These are phyloP conservation scores for Bucorvus abyssinicus DNA, from an alignment of 2,797 vertebrate genomes.

Conservation along the genomic window DNA sequence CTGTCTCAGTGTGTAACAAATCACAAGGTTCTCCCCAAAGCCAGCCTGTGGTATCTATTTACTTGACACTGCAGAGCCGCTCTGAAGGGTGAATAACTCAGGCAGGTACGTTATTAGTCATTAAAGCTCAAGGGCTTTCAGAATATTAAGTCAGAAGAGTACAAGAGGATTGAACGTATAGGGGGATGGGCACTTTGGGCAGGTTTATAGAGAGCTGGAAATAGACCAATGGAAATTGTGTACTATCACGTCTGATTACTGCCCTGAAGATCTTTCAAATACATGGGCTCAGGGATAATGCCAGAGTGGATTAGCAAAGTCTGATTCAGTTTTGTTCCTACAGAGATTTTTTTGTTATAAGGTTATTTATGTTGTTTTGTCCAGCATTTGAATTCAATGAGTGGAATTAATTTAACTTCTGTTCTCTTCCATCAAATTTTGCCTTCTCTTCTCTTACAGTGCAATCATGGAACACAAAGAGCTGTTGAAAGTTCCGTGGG, in stretches of 20 bases:
- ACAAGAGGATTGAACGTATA: not conserved
- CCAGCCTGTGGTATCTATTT: not conserved
- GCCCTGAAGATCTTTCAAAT: slow-evolving; percentile 10
- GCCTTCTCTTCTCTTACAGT: slow-evolving; percentile 76
- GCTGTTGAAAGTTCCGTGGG: slow-evolving; percentile 91
- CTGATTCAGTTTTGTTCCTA: not conserved
- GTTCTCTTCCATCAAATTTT: slow-evolving; percentile 7
- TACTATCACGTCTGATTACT: not conserved
- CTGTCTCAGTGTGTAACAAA: not conserved
- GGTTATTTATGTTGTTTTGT: slow-evolving; percentile 27
- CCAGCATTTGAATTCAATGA: slow-evolving; percentile 1
- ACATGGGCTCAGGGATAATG: not conserved
- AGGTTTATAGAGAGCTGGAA: not conserved
- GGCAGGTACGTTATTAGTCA: not conserved
- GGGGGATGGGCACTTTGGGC: not conserved
- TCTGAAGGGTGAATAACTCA: not conserved
- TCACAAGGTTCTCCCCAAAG: not conserved
- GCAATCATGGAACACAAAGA: slow-evolving; percentile 98
- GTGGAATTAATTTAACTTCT: slow-evolving; percentile 9
- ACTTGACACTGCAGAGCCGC: not conserved
- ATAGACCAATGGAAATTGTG: not conserved
- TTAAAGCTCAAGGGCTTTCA: not conserved
- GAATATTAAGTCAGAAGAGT: not conserved
- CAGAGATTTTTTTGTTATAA: not conserved
- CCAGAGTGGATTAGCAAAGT: slow-evolving; percentile 6